Base-by-base conservation (phyloP, 64 coral and sea anemone species). In the Porites australiensis region DNA sequence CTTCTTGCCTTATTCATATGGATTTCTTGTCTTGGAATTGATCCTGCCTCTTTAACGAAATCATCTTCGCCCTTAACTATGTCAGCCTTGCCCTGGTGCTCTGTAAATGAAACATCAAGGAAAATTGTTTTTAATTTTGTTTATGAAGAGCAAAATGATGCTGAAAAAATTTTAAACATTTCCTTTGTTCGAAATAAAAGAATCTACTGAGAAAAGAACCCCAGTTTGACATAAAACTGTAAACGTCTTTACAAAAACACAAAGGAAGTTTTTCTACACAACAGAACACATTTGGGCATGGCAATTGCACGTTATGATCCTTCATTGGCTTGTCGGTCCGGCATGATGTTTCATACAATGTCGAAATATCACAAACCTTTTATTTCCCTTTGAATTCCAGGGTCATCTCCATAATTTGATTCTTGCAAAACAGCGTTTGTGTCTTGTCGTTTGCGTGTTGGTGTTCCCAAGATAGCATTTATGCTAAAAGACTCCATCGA, bases 1-100 rank as follows among this genome's bases (percentile, higher is more conserved):
- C 98, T 74, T 27, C 98, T 82, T 20, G 79, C 64, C 87, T 96
- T 99, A 19, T 69, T 93, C 15, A 93, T 58, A 6, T 64, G 48
- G 50, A 52, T 52, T 79, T 77, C 75, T 18, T 43, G 83, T 21
- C 60, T 62, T 54, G 61, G 50, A 8, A 7, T 8, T 6, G 61
- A 71, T 44, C 69, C 77, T 16, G 75, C n/a, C 22, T 54, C 3
- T 13, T 70, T 4, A 63, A 18, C 45, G 12, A 77, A 57, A 19
- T 18, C 15, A 11, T 2, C 79, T 64, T 64, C 82, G 61, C 87
- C 58, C 7, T 23, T 74, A 68, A 54, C 77, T 6, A 16, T 66
- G 4, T 50, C 72, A 21, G 83, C 79, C 16, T 68, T 69, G 51
- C 3, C 46, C 13, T 44, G 63, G 16, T 84, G 61, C 6, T 84